phyloP scores from a whole-genome alignment of 2,113 vertebrate genomes.

The Myotis lucifugus region DNA sequence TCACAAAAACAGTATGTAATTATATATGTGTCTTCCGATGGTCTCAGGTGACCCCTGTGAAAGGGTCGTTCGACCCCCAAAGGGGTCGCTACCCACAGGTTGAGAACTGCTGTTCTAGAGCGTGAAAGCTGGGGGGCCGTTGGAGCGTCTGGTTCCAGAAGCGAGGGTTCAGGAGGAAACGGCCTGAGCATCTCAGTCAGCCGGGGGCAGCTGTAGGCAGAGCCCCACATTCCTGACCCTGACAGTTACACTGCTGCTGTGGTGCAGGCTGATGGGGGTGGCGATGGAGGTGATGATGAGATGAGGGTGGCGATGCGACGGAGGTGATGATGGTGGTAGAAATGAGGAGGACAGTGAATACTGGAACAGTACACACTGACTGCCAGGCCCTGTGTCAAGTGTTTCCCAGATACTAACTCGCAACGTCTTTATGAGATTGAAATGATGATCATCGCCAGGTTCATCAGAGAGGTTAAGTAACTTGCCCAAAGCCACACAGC shows the following conservation, averaged over 20 bases:
- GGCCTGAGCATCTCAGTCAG: no score
- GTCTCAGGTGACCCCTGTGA: no score
- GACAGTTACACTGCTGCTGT: background rate
- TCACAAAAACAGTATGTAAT: no score
- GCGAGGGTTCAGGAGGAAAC: background rate
- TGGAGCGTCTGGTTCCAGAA: background rate
- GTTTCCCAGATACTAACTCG: background rate
- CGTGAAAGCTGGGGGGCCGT: no score
- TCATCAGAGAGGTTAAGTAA: background rate
- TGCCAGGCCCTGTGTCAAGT: background rate
- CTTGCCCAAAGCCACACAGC: background rate
- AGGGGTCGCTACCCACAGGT: no score
- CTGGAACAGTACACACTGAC: accelerated
- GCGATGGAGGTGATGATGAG: accelerated
- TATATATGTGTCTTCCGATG: no score
- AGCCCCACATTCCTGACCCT: accelerated
- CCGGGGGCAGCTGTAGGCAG: background rate
- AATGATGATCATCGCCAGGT: background rate
- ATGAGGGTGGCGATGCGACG: background rate
- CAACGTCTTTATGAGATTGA: accelerated
- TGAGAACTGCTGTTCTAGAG: no score
- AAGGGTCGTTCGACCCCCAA: no score
- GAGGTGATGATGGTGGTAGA: accelerated
- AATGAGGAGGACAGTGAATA: background rate
- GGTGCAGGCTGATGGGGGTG: no score